Conservation (phyloP, 2,113 vertebrate species). For the Platycercus adscitus region DNA sequence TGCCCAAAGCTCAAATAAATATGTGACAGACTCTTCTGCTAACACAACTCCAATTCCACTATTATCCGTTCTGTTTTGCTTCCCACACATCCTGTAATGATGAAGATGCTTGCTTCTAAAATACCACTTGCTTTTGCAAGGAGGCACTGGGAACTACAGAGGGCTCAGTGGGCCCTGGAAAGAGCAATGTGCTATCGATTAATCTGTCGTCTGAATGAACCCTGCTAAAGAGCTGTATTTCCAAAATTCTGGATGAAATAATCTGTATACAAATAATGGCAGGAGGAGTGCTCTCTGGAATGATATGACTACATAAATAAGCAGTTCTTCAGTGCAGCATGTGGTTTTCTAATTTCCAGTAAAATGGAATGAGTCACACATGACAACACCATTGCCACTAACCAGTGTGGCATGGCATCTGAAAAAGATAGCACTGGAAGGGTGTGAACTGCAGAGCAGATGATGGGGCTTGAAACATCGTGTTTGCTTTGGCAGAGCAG, state of each 20-base stretch:
- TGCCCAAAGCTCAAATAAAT: constrained; percentile 37
- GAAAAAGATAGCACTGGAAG: constrained; percentile 58
- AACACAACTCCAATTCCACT: not conserved
- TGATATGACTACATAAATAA: constrained; percentile 39
- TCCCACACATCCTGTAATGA: constrained; percentile 7
- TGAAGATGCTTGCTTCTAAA: not conserved
- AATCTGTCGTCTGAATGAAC: constrained; percentile 24
- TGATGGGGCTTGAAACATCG: constrained; percentile 56
- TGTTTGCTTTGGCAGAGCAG: constrained; percentile 66
- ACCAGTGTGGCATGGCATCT: constrained; percentile 58
- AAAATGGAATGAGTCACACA: constrained; percentile 65
- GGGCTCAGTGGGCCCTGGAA: not conserved
- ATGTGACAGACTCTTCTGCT: not conserved
- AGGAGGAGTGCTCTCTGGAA: constrained; percentile 24
- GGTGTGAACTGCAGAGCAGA: constrained; percentile 67
- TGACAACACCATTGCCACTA: constrained; percentile 54
- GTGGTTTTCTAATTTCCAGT: constrained; percentile 68
- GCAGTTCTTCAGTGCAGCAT: constrained; percentile 46
- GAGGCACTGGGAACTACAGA: not conserved
- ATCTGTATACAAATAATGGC: constrained; percentile 23
- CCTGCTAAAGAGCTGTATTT: not conserved
- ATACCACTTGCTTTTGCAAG: not conserved
- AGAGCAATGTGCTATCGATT: constrained; percentile 5
- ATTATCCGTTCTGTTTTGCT: constrained; percentile 9
- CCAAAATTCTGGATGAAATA: constrained; percentile 16